Percentiles rank a stretch among this genome's conserved stretches.
Conservation (phyloP, 1,140 invertebrate genomes). For the Melanaphis sacchari region DNA sequence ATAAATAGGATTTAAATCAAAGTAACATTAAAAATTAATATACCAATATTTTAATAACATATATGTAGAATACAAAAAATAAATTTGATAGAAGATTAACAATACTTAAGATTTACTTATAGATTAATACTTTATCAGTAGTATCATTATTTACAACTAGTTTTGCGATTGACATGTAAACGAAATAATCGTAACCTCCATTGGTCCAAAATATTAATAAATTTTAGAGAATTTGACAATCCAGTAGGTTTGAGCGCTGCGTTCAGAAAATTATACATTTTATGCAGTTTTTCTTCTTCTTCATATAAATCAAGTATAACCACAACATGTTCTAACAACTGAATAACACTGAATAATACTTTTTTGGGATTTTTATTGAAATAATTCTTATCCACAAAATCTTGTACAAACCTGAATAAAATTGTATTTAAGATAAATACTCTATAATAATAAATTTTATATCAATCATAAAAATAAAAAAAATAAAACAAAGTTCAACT, state of each 20-base stretch:
- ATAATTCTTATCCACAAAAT: slow-evolving; percentile 7
- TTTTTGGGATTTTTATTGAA: neutral
- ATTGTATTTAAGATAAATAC: neutral
- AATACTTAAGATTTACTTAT: neutral
- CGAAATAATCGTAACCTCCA: slow-evolving; percentile 11
- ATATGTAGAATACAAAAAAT: neutral
- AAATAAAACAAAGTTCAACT: neutral
- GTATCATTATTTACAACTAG: neutral
- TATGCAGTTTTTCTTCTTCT: neutral
- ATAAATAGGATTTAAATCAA: neutral
- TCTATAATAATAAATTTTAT: neutral
- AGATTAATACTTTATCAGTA: neutral
- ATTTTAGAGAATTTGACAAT: neutral
- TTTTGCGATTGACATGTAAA: neutral
- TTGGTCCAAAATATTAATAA: slow-evolving; percentile 27
- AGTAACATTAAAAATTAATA: neutral
- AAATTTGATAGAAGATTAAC: neutral
- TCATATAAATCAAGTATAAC: slow-evolving; percentile 21
- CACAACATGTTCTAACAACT: slow-evolving; percentile 28
- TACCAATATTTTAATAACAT: neutral
- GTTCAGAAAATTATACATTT: slow-evolving; percentile 18
- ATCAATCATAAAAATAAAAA: neutral
- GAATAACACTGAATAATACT: neutral
- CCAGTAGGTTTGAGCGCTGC: neutral
- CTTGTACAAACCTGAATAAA: slow-evolving; percentile 40